Evolutionary conservation across 2,113 vertebrate species (phyloP), one percentile per base, ranked within the genome.

Genomic region (Zosterops japonicus): DNA sequence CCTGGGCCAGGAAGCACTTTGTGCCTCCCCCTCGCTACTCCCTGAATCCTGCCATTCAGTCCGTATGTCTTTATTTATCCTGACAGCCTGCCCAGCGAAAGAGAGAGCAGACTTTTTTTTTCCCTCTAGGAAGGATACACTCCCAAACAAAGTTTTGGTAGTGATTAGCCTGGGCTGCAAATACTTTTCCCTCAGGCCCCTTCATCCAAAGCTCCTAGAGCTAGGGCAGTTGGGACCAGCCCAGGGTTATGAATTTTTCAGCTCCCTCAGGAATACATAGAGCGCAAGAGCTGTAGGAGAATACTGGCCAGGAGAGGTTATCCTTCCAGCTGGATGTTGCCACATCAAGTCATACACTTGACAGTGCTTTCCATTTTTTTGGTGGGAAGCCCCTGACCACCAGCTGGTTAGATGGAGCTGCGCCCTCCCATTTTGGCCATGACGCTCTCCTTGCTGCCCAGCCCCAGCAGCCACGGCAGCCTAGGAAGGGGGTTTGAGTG

Each of bases 401-500:
- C 80, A 79, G 42, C 33, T 8, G 3, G 47, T 69, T 76, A 94
- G 84, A 63, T 44, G 68, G 70, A 91, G 61, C 50, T 78, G 65
- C 0, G 0, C 61, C 77, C 74, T 93, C 36, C 50, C 59, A 2
- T 86, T 94, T 80, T 72, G 80, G 86, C 91, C 2, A 0, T 1
- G 0, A 61, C 0, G 2, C 59, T 80, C 68, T 91, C 56, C 81
- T 87, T 5, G 22, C 89, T 69, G 83, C 90, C 7, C 6, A 88
- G 65, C 25, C 67, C 42, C 79, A 67, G 89, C 90, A 67, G 42
- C 85, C 12, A 0, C 0, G 12, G 76, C 94, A 82, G 85, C 87
- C 76, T 95, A 94, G 87, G 89, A 75, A 93, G 65, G 87, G 93
- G 83, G 86, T 92, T 87, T 95, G 94, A 92, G 92, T 94, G 91